These are phyloP conservation scores for Tolmerus cingulatus DNA, from an alignment of 2,888 invertebrate genomes.

Conservation along the genomic window DNA sequence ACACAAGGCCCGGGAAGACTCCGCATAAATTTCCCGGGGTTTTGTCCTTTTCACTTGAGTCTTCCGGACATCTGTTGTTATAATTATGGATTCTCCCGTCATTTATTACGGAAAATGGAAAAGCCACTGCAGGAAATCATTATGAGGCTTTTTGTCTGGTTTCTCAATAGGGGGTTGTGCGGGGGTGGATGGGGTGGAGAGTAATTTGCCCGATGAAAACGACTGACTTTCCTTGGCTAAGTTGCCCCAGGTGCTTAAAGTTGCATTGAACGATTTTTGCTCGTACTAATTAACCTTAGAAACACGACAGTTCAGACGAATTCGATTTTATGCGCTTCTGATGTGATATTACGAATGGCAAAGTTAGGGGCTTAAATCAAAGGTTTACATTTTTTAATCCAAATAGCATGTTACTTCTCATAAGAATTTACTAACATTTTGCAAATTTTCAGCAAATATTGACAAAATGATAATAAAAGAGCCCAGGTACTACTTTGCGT, in stretches of 20 bases:
- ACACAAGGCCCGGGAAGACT: background rate
- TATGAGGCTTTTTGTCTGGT: background rate
- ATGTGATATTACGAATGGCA: background rate
- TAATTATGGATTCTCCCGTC: constrained; percentile 8
- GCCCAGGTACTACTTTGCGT: too few species aligned
- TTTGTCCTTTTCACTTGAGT: background rate
- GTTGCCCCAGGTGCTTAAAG: background rate
- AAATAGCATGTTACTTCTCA: too few species aligned
- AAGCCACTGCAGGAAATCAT: constrained; percentile 20
- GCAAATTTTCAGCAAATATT: too few species aligned
- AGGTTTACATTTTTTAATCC: too few species aligned
- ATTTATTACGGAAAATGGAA: constrained; percentile 8
- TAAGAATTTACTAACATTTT: too few species aligned
- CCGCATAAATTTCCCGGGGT: background rate
- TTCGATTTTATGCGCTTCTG: background rate
- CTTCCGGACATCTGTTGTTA: constrained; percentile 28
- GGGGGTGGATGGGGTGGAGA: background rate
- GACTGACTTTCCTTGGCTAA: background rate
- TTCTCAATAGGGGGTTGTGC: background rate
- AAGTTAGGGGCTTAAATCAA: background rate
- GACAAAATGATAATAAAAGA: too few species aligned
- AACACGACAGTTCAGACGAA: background rate
- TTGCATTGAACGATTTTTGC: background rate
- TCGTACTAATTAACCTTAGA: background rate
- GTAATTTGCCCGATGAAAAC: background rate